phyloP scores from a whole-genome alignment of 2,888 invertebrate species.

The Lycaena phlaeas region DNA sequence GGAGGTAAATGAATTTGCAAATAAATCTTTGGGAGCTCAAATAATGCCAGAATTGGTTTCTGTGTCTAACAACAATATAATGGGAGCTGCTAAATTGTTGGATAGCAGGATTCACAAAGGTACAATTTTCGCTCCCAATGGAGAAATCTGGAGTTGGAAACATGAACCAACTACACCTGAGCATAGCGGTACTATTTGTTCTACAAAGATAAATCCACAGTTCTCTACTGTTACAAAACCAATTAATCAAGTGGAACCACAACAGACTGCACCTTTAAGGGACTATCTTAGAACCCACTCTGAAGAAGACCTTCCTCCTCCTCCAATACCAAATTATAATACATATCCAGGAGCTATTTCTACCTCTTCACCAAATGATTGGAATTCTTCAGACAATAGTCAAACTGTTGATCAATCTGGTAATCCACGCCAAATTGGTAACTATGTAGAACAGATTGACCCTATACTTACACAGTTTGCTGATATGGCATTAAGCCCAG shows the following conservation, averaged over 20 bases:
- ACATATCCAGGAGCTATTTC: slow-evolving; percentile 53
- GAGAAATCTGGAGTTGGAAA: slow-evolving; percentile 70
- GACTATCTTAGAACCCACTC: slow-evolving; percentile 52
- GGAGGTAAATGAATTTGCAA: slow-evolving; percentile 66
- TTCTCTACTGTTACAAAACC: slow-evolving; percentile 59
- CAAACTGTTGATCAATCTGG: slow-evolving; percentile 30
- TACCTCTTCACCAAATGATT: slow-evolving; percentile 29
- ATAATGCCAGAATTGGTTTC: slow-evolving; percentile 58
- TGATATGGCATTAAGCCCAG: slow-evolving; percentile 50
- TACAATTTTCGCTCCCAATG: slow-evolving; percentile 66
- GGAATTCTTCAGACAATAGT: slow-evolving; percentile 34
- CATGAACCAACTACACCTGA: slow-evolving; percentile 63
- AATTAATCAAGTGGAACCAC: slow-evolving; percentile 56
- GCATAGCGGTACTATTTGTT: slow-evolving; percentile 57
- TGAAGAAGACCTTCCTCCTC: slow-evolving; percentile 54
- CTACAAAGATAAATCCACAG: slow-evolving; percentile 62
- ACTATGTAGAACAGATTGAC: slow-evolving; percentile 40
- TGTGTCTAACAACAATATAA: slow-evolving; percentile 52
- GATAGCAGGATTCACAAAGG: slow-evolving; percentile 62
- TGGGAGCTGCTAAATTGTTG: slow-evolving; percentile 49
- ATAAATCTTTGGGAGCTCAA: slow-evolving; percentile 58
- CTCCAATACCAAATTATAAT: slow-evolving; percentile 59
- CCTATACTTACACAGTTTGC: slow-evolving; percentile 53
- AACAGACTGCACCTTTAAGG: slow-evolving; percentile 55
- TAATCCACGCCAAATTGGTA: slow-evolving; percentile 29